Conservation (phyloP, 1,140 invertebrate species). For the Drosophila takahashii region DNA sequence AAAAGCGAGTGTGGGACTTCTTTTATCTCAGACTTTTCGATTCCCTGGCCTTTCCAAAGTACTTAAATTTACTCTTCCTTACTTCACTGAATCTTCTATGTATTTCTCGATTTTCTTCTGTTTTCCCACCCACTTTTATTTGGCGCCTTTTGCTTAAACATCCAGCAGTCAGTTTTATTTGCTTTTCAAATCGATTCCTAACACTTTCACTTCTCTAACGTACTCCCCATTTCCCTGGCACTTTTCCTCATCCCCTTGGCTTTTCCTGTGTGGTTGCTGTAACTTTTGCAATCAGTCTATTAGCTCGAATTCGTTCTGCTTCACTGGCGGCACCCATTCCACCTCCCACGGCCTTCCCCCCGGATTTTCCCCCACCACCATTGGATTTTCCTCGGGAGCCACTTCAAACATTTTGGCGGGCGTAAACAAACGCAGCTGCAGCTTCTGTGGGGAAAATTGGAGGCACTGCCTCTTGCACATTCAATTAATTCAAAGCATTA, state of each 20-base stretch:
- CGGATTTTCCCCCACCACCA: slow-evolving; percentile 2
- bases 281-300: slow-evolving; percentile 72
- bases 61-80: neutral
- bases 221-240: slow-evolving; percentile 10
- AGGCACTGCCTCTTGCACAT: slow-evolving; percentile 56
- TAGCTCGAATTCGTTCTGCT: slow-evolving; percentile 57
- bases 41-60: slow-evolving; percentile 1
- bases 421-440: slow-evolving; percentile 68
- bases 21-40: slow-evolving; percentile 30
- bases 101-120: slow-evolving; percentile 2
- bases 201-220: slow-evolving; percentile 56
- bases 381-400: slow-evolving; percentile 22
- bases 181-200: slow-evolving; percentile 69
- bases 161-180: slow-evolving; percentile 69
- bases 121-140: slow-evolving; percentile 51
- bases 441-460: slow-evolving; percentile 9
- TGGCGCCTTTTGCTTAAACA: slow-evolving; percentile 55
- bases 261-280: slow-evolving; percentile 34
- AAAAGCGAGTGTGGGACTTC: slow-evolving; percentile 7
- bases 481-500: slow-evolving; percentile 83
- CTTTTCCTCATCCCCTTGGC: neutral
- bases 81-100: neutral
- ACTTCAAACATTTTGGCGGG: slow-evolving; percentile 73
- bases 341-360: slow-evolving; percentile 35
- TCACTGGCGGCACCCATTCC: slow-evolving; percentile 34